These are phyloP conservation scores for Choristoneura rosaceana DNA, from an alignment of 2,888 invertebrate genomes.

Conservation along the genomic window DNA sequence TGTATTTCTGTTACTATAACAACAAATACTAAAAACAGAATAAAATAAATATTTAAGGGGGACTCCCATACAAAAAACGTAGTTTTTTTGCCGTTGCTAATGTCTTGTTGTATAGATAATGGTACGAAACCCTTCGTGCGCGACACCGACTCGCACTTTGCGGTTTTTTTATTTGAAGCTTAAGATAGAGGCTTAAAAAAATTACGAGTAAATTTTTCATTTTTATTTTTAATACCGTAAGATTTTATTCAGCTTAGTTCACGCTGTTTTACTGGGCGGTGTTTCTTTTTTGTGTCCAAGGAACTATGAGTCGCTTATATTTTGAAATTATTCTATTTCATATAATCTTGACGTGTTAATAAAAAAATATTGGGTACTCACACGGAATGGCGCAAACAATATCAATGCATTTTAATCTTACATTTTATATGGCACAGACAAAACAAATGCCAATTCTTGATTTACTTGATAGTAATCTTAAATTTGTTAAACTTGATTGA, in stretches of 20 bases:
- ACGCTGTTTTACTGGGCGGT: neutral
- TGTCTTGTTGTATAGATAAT: no score
- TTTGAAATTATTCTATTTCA: neutral
- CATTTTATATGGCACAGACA: neutral
- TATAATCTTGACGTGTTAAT: neutral
- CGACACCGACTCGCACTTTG: no score
- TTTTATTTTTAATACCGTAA: neutral
- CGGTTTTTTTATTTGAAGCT: no score
- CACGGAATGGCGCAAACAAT: neutral
- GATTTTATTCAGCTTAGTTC: neutral
- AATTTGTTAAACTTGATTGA: neutral
- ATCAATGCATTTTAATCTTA: neutral
- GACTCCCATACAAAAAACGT: no score
- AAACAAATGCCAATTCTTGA: neutral
- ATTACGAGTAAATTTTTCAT: neutral
- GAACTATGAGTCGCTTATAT: neutral
- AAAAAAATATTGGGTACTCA: neutral
- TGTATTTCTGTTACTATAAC: no score
- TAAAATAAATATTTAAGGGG: no score
- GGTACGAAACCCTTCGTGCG: no score
- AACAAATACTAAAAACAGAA: no score
- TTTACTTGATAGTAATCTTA: no score
- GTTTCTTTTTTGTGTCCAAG: neutral
- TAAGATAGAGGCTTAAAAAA: neutral
- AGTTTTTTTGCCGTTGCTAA: no score